phyloP scores from a whole-genome alignment of 2,888 invertebrate species.

The Tolmerus cingulatus region DNA sequence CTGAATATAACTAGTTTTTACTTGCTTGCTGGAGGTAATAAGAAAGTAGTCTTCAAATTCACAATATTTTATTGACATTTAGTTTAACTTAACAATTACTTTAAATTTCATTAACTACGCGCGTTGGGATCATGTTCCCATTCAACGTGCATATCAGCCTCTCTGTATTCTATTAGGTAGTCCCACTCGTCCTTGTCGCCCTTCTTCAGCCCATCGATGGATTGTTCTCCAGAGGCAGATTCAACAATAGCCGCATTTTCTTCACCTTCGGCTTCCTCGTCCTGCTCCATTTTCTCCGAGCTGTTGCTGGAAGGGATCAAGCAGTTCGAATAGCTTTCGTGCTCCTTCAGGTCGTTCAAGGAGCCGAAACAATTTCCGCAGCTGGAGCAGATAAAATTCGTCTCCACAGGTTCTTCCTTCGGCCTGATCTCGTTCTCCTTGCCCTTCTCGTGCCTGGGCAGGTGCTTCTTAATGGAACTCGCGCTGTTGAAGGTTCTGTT shows the following conservation, averaged over 20 bases:
- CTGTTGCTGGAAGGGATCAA: not conserved
- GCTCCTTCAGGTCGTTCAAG: not conserved
- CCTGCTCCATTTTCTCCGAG: not conserved
- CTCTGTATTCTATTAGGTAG: not conserved
- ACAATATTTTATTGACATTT: not conserved
- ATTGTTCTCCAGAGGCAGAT: not conserved
- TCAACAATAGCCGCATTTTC: not conserved
- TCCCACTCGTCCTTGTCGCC: not conserved
- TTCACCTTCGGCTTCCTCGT: not conserved
- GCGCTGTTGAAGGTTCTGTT: slow-evolving; percentile 78
- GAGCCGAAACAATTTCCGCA: not conserved
- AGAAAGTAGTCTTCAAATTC: not conserved
- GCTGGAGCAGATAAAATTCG: not conserved
- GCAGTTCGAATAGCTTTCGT: not conserved
- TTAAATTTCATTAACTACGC: not conserved
- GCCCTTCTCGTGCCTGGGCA: slow-evolving; percentile 71
- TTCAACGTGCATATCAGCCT: not conserved
- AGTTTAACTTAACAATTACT: not conserved
- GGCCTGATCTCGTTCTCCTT: slow-evolving; percentile 46
- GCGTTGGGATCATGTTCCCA: not conserved
- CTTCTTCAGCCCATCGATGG: not conserved
- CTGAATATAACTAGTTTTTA: not conserved
- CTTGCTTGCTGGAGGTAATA: not conserved
- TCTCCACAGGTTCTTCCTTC: not conserved
- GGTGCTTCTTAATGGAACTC: slow-evolving; percentile 63